phyloP scores from a whole-genome alignment of 2,797 vertebrate genomes.

The Sebastes goodei region DNA sequence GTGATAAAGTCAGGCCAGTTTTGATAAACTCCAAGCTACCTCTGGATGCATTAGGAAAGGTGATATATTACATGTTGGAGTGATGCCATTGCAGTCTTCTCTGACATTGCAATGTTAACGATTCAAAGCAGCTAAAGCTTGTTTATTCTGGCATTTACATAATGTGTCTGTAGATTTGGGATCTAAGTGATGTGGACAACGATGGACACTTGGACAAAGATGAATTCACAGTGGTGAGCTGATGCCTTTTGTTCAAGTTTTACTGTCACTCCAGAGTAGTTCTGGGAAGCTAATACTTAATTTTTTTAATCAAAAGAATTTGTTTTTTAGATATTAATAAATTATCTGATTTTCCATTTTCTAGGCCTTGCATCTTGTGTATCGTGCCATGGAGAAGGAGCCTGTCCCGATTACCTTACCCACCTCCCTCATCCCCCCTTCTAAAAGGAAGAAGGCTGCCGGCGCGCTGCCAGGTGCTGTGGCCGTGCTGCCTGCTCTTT shows the following conservation, averaged over 20 bases:
- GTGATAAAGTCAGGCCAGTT: conserved; percentile 96
- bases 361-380: conserved; percentile 97
- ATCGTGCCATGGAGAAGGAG: conserved; percentile 95
- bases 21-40: conserved; percentile 99
- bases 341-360: not conserved
- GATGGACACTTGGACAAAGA: conserved; percentile 96
- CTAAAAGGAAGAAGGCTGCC: conserved; percentile 90
- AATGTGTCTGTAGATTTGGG: conserved; percentile 89
- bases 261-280: not conserved
- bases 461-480: conserved; percentile 86
- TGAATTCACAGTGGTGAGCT: conserved; percentile 94
- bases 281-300: not conserved
- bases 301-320: not conserved
- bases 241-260: not conserved
- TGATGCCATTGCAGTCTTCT: not conserved
- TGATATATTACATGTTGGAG: conserved; percentile 64
- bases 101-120: not conserved
- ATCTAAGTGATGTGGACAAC: conserved; percentile 96
- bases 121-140: not conserved
- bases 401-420: conserved; percentile 88
- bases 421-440: conserved; percentile 88
- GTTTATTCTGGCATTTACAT: not conserved
- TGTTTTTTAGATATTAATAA: not conserved
- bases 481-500: conserved; percentile 81
- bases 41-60: conserved; percentile 95